A percentile compares a stretch with the other conserved stretches of the same genome.
phyloP scores from a whole-genome alignment of 1,140 invertebrate genomes.

The Parasteatoda tepidariorum region DNA sequence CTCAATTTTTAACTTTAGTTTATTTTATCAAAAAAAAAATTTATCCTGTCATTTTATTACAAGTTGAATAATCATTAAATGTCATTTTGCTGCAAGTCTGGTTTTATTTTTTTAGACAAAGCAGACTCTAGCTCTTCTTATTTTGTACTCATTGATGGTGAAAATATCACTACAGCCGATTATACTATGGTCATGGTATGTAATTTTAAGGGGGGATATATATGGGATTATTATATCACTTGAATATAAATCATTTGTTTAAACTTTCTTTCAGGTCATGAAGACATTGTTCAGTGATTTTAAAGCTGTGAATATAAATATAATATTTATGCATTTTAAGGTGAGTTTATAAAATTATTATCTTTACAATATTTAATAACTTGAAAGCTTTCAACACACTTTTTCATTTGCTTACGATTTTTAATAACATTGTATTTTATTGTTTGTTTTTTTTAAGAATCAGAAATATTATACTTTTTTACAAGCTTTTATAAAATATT shows the following conservation, averaged over 20 bases:
- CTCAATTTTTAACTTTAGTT: no score
- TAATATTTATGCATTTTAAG: constrained; percentile 36
- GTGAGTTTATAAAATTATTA: constrained; percentile 39
- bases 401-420: no score
- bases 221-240: not conserved
- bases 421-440: no score
- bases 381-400: no score
- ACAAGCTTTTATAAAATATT: no score
- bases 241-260: not conserved
- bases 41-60: not conserved
- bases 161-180: constrained; percentile 62
- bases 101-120: not conserved
- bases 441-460: no score
- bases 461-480: no score
- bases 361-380: no score
- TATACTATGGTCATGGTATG: constrained; percentile 63
- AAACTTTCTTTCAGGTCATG: constrained; percentile 23
- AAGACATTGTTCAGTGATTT: constrained; percentile 8
- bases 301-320: constrained; percentile 19
- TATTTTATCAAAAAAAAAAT: not conserved
- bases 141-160: constrained; percentile 61
- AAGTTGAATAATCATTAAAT: not conserved
- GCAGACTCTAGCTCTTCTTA: not conserved
- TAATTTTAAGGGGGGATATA: not conserved
- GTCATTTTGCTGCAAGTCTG: not conserved